A percentile compares a stretch with the other conserved stretches of the same genome.
These are phyloP conservation scores for Hippocampus comes DNA, from an alignment of 2,113 vertebrate species.

Conservation along the genomic window DNA sequence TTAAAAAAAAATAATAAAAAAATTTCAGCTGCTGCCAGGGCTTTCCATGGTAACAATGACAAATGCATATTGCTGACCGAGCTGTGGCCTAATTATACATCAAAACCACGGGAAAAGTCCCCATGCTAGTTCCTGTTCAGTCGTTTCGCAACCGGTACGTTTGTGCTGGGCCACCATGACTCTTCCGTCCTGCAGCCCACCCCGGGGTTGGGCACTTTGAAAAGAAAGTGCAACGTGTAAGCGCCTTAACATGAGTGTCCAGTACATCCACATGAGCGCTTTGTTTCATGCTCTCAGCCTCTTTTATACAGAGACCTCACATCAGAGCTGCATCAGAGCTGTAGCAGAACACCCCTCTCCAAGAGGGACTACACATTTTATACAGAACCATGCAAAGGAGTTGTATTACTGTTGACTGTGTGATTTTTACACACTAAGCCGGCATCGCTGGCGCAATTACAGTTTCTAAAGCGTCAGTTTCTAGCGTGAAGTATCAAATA, in stretches of 20 bases:
- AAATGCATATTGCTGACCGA: too few species aligned
- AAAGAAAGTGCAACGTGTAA: background rate
- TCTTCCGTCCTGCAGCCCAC: background rate
- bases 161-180: too few species aligned
- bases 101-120: too few species aligned
- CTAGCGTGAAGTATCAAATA: background rate
- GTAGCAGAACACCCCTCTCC: background rate
- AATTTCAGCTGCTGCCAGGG: too few species aligned
- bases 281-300: background rate
- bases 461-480: background rate
- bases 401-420: background rate
- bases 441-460: background rate
- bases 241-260: background rate
- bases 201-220: background rate
- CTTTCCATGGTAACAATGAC: too few species aligned
- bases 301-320: background rate
- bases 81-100: too few species aligned
- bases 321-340: background rate
- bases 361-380: background rate
- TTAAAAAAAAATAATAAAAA: too few species aligned
- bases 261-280: slow-evolving; percentile 1
- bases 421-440: background rate
- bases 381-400: background rate
- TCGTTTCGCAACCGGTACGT: too few species aligned
- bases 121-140: too few species aligned